Percentiles rank a stretch among this genome's conserved stretches.
These are phyloP conservation scores for Torymus tubicola DNA, from an alignment of 2,888 invertebrate species.

Conservation along the genomic window DNA sequence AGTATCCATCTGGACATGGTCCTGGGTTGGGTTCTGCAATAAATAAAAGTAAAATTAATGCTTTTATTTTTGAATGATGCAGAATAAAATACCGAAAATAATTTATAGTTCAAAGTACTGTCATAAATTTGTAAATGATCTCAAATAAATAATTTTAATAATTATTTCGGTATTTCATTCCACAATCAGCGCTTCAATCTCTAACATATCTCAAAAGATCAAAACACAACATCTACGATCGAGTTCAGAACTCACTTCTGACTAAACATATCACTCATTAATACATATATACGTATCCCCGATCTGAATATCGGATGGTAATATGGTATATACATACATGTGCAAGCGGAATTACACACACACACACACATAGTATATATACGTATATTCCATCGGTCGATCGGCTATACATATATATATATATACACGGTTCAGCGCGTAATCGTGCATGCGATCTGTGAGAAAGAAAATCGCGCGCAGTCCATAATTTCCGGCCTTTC, in stretches of 20 bases:
- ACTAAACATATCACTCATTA: constrained; percentile 14
- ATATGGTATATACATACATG: too few relatives aligned
- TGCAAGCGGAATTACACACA: too few relatives aligned
- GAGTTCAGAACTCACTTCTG: constrained; percentile 18
- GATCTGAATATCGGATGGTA: too few relatives aligned
- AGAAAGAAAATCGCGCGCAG: background rate
- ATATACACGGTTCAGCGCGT: background rate
- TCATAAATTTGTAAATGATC: too few relatives aligned
- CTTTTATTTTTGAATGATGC: constrained; percentile 11
- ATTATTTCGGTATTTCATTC: too few relatives aligned
- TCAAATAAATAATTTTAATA: too few relatives aligned
- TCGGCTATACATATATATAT: background rate
- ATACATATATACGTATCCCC: background rate
- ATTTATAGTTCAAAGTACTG: background rate
- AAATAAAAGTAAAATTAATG: constrained; percentile 24
- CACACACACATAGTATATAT: too few relatives aligned
- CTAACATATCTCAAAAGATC: background rate
- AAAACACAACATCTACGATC: constrained; percentile 11
- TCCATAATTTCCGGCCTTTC: constrained; percentile 18
- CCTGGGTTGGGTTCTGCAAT: constrained; percentile 82
- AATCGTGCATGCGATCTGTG: constrained; percentile 13
- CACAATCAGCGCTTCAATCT: too few relatives aligned
- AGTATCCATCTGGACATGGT: constrained; percentile 92
- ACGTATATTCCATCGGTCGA: background rate
- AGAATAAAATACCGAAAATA: constrained; percentile 26